phyloP scores from a whole-genome alignment of 2,888 invertebrate genomes.

The Drosophila paracracens region DNA sequence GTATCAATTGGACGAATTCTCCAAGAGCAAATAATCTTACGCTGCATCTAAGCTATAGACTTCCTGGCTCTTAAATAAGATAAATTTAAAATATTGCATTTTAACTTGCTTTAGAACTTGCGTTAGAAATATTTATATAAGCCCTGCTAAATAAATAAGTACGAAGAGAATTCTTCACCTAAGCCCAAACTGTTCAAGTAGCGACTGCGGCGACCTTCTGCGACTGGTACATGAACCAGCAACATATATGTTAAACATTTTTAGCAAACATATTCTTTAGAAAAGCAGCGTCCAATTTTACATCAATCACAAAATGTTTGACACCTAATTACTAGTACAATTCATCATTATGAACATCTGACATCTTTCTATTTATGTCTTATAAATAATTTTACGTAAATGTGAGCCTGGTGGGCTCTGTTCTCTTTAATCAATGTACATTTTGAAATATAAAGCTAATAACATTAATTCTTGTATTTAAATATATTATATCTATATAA shows the following conservation, averaged over 20 bases:
- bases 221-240: background rate
- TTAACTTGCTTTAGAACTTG: background rate
- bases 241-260: background rate
- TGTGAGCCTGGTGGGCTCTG: background rate
- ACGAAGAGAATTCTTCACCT: background rate
- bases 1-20: background rate
- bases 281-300: background rate
- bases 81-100: background rate
- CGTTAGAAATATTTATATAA: background rate
- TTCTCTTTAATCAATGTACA: background rate
- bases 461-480: background rate
- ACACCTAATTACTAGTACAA: background rate
- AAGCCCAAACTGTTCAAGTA: background rate
- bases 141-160: background rate
- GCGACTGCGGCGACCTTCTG: background rate
- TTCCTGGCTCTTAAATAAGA: fast-evolving
- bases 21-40: background rate
- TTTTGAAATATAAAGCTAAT: background rate
- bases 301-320: background rate
- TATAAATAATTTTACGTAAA: background rate
- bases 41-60: background rate
- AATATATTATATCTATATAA: background rate
- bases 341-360: background rate
- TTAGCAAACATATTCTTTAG: background rate
- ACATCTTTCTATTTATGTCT: background rate